phyloP scores from a whole-genome alignment of 2,888 invertebrate species.

The Dusona sp. region DNA sequence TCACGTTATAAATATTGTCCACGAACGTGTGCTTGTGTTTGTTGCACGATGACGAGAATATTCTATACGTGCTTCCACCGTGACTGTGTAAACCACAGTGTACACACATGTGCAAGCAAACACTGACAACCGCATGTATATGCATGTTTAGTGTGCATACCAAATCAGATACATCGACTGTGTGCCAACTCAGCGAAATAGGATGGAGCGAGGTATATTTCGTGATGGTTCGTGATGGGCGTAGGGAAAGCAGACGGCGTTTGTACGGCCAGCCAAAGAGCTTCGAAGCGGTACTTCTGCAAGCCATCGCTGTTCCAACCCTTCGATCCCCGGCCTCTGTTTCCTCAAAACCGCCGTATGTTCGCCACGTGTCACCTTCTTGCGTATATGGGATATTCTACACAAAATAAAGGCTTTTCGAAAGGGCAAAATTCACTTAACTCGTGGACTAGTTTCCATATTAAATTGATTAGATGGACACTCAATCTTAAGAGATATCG shows the following conservation, averaged over 20 bases:
- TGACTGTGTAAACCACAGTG: conserved; percentile 33
- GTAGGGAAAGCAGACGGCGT: conserved; percentile 36
- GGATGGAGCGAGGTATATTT: conserved; percentile 33
- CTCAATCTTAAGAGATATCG: background rate
- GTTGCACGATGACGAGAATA: conserved; percentile 1
- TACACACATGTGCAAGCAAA: conserved; percentile 7
- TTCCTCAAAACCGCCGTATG: conserved; percentile 52
- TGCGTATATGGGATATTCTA: conserved; percentile 5
- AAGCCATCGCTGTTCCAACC: conserved; percentile 10
- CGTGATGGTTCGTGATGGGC: conserved; percentile 42
- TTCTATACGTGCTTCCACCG: background rate
- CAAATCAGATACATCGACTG: conserved; percentile 40
- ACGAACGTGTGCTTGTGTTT: background rate
- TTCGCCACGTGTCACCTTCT: conserved; percentile 38
- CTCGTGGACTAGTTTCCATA: background rate
- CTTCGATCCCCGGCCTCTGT: conserved; percentile 19
- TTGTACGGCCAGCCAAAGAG: conserved; percentile 31
- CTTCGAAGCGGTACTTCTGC: conserved; percentile 51
- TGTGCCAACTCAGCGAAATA: conserved; percentile 35
- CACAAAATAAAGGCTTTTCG: background rate
- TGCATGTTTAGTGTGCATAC: conserved; percentile 35
- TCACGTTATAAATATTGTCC: conserved; percentile 5
- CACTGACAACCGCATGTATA: conserved; percentile 8
- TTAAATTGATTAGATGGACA: background rate
- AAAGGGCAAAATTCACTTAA: background rate